Conservation (phyloP, 1,140 invertebrate genomes). For the Trigoniulus corallinus region DNA sequence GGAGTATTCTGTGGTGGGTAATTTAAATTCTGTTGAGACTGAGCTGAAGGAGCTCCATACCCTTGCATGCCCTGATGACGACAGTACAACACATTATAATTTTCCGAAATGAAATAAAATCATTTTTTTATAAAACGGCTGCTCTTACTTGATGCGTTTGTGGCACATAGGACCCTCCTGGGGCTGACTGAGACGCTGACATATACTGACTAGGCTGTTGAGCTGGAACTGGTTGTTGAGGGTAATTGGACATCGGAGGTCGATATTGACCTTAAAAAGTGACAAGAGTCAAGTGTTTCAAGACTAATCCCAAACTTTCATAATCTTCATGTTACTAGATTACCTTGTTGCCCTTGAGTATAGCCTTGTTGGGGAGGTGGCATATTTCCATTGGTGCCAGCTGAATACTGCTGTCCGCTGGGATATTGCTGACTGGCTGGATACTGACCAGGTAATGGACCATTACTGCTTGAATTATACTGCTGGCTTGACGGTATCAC, state of each 20-base stretch:
- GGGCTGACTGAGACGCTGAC: slow-evolving; percentile 4
- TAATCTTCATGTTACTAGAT: not conserved
- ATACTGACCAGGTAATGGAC: slow-evolving; percentile 7
- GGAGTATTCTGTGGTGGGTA: not conserved
- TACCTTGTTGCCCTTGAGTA: slow-evolving; percentile 17
- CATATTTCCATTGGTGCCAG: slow-evolving; percentile 24
- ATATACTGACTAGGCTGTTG: slow-evolving; percentile 12
- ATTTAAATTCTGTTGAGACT: not conserved
- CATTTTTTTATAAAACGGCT: not conserved
- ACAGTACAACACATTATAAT: not conserved
- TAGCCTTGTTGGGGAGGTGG: slow-evolving; percentile 24
- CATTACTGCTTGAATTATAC: slow-evolving; percentile 4
- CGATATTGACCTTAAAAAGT: slow-evolving; percentile 4
- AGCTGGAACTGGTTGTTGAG: slow-evolving; percentile 5
- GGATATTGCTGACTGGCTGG: not conserved
- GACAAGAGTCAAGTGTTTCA: not conserved
- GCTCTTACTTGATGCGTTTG: not conserved
- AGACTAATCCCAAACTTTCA: not conserved
- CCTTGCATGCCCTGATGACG: not conserved
- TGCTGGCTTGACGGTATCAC: not conserved
- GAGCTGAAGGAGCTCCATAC: not conserved
- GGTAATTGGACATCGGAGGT: not conserved
- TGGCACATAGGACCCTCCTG: not conserved
- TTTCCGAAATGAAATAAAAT: not conserved
- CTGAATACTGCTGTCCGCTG: not conserved